Percentiles rank a stretch among this genome's conserved stretches.
These are phyloP conservation scores for Drosophila quinaria DNA, from an alignment of 2,888 invertebrate species.

Conservation along the genomic window DNA sequence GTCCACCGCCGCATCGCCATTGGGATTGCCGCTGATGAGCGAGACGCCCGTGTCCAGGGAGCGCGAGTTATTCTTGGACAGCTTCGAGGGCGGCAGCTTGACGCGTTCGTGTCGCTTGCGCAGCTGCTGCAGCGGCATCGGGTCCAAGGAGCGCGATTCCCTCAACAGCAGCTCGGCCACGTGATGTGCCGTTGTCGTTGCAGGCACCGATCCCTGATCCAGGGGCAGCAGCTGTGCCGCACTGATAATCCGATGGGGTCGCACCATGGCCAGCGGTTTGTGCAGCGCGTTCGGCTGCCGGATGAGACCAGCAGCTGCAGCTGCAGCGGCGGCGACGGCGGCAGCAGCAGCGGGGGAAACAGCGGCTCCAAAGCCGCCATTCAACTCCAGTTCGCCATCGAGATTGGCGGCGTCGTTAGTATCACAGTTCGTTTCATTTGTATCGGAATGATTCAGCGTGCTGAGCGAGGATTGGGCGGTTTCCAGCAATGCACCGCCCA, in stretches of 20 bases:
- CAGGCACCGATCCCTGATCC: constrained; percentile 8
- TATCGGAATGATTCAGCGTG: constrained; percentile 86
- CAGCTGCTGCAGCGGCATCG: constrained; percentile 86
- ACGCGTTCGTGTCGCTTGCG: constrained; percentile 77
- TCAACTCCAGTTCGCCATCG: constrained; percentile 64
- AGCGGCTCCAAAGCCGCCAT: constrained; percentile 36
- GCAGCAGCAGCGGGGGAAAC: constrained; percentile 34
- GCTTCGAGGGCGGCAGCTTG: constrained; percentile 81
- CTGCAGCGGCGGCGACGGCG: constrained; percentile 19
- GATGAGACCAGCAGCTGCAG: constrained; percentile 53
- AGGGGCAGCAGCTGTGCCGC: constrained; percentile 68
- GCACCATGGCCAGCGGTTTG: constrained; percentile 85
- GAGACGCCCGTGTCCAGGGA: constrained; percentile 84
- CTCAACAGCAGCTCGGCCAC: constrained; percentile 84
- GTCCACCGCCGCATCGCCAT: constrained; percentile 54
- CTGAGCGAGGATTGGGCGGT: constrained; percentile 81
- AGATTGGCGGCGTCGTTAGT: constrained; percentile 66
- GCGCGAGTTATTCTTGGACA: constrained; percentile 84
- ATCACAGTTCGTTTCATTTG: constrained; percentile 85
- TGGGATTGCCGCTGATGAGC: constrained; percentile 75
- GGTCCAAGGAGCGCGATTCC: constrained; percentile 89
- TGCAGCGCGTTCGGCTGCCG: constrained; percentile 76
- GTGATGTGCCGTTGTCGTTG: constrained; percentile 34
- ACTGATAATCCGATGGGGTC: constrained; percentile 87
- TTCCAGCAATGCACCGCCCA: constrained; percentile 73